Percentiles rank a stretch among this genome's conserved stretches.
Conservation (phyloP, 2,888 invertebrate genomes). For the Muscina levida region DNA sequence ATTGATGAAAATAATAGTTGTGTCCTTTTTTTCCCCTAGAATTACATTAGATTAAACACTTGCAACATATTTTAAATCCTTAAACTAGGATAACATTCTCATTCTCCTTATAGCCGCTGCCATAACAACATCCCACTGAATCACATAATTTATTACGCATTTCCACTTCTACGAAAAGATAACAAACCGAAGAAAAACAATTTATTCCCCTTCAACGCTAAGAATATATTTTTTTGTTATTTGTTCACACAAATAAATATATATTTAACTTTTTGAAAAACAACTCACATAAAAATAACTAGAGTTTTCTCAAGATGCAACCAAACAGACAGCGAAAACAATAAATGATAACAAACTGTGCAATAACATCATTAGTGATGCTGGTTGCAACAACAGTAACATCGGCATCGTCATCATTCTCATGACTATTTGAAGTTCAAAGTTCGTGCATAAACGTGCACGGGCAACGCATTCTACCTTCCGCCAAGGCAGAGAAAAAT, state of each 20-base stretch:
- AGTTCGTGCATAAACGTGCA: conserved; percentile 41
- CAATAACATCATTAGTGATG: too few relatives aligned
- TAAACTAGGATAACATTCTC: too few relatives aligned
- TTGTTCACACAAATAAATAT: conserved; percentile 30
- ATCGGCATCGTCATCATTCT: not conserved
- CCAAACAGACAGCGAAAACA: conserved; percentile 23
- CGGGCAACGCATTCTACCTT: conserved; percentile 17
- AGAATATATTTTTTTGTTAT: not conserved
- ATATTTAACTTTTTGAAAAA: conserved; percentile 21
- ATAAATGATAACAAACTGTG: not conserved
- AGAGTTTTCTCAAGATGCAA: conserved; percentile 21
- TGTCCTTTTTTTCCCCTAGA: too few relatives aligned
- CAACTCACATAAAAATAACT: not conserved
- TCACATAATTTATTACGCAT: too few relatives aligned
- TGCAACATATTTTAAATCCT: too few relatives aligned
- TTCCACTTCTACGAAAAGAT: too few relatives aligned
- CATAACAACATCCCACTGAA: too few relatives aligned
- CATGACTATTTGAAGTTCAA: conserved; percentile 39
- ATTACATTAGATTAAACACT: too few relatives aligned
- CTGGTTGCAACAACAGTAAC: not conserved
- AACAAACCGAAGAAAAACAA: too few relatives aligned
- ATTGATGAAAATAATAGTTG: too few relatives aligned
- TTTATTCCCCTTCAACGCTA: not conserved
- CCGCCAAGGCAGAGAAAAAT: not conserved
- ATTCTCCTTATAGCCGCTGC: too few relatives aligned